Evolutionary conservation across 1,140 invertebrate genomes (phyloP).

Genomic region (Campoletis sonorensis): DNA sequence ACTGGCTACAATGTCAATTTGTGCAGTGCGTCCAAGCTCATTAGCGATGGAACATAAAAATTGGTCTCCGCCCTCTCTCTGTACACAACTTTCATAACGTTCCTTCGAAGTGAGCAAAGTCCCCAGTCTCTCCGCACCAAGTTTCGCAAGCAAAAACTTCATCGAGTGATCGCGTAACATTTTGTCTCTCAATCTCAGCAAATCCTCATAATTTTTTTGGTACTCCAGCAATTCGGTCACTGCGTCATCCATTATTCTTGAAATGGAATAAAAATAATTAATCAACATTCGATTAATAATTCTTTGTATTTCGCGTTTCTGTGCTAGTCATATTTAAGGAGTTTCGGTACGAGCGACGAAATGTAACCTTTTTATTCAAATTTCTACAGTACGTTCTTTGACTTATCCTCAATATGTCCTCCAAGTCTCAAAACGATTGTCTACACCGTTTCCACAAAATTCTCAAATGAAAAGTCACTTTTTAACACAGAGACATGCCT

Average conservation of each 20-base stretch:
- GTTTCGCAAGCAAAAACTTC: conserved; percentile 54
- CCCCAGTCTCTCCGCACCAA: conserved; percentile 58
- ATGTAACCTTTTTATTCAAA: no score
- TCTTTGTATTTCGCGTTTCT: not conserved
- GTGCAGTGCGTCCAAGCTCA: conserved; percentile 70
- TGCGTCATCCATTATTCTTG: conserved; percentile 81
- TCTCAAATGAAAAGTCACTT: no score
- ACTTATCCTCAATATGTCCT: no score
- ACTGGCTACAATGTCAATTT: conserved; percentile 73
- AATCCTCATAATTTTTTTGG: conserved; percentile 81
- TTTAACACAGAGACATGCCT: no score
- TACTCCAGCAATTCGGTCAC: conserved; percentile 82
- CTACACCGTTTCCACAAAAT: no score
- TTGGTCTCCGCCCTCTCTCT: conserved; percentile 74
- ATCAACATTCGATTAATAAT: not conserved
- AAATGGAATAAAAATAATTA: conserved; percentile 48
- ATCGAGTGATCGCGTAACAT: conserved; percentile 81
- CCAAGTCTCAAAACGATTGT: no score
- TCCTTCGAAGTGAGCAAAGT: conserved; percentile 64
- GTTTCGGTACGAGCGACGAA: no score
- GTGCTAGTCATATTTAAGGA: no score
- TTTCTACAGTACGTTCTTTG: no score
- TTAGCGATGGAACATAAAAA: conserved; percentile 76
- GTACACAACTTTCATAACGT: conserved; percentile 75
- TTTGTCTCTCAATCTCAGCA: conserved; percentile 80